Evolutionary conservation across 2,113 vertebrate genomes (phyloP).

Genomic region (Paradoxurus hermaphroditus): DNA sequence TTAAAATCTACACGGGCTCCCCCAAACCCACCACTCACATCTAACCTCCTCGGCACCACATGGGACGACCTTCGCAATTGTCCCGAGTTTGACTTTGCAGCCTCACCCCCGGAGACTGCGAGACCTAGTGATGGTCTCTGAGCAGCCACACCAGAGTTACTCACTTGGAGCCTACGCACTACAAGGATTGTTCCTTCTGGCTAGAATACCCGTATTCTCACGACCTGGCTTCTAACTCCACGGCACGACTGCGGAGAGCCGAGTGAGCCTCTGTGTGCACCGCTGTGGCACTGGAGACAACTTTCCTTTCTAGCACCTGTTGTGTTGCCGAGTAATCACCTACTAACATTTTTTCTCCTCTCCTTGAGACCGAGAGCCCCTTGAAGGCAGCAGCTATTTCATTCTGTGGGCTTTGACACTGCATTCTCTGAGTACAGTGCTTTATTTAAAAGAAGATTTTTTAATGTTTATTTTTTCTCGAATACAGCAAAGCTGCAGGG

Average conservation of each 20-base stretch:
- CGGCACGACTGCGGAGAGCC: fast-evolving
- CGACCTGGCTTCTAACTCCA: not conserved
- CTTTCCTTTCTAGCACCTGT: not conserved
- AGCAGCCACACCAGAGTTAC: not conserved
- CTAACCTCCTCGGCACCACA: not conserved
- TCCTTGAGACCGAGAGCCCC: not conserved
- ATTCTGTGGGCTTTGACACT: not conserved
- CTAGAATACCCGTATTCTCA: not conserved
- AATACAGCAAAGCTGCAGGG: no score
- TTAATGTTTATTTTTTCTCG: no score
- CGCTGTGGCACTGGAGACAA: no score
- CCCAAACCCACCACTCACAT: no score
- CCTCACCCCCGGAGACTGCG: not conserved
- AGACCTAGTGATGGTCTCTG: not conserved
- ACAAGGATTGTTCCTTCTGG: not conserved
- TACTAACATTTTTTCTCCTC: not conserved
- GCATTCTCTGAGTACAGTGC: not conserved
- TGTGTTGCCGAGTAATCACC: not conserved
- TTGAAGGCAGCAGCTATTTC: not conserved
- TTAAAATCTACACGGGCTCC: not conserved
- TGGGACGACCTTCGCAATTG: not conserved
- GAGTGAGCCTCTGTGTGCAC: not conserved
- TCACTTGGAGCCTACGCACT: not conserved
- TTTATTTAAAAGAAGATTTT: not conserved
- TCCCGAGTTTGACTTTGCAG: not conserved